Conservation (phyloP, 2,888 invertebrate species). For the Scaptomyza reducta region DNA sequence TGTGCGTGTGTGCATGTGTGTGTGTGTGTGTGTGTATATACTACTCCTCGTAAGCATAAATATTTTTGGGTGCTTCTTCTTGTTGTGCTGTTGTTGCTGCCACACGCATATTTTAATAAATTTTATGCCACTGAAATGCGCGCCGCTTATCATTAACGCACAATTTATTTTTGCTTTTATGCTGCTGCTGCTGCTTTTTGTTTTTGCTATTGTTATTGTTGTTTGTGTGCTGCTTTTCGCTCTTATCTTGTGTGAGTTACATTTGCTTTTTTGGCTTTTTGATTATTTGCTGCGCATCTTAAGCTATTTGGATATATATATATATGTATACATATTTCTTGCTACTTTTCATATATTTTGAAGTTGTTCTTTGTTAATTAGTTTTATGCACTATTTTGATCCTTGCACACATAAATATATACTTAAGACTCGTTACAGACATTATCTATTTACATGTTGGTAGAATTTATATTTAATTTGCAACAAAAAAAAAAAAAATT, state of each 20-base stretch:
- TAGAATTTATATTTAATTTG: constrained; percentile 75
- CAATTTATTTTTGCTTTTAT: constrained; percentile 81
- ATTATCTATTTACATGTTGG: constrained; percentile 75
- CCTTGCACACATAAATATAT: constrained; percentile 15
- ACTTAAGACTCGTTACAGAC: constrained; percentile 36
- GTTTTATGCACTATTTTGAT: constrained; percentile 58
- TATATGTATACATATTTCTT: constrained; percentile 13
- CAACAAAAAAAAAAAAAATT: constrained; percentile 22
- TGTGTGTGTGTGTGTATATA: constrained; percentile 6
- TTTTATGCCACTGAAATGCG: constrained; percentile 77
- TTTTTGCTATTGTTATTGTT: constrained; percentile 35
- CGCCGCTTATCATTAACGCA: constrained; percentile 81
- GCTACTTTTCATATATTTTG: constrained; percentile 36
- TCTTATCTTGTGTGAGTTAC: constrained; percentile 75
- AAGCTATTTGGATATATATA: constrained; percentile 46
- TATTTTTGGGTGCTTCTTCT: constrained; percentile 48
- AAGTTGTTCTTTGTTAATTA: constrained; percentile 63
- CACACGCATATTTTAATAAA: constrained; percentile 77
- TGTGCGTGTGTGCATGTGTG: neutral
- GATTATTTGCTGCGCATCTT: constrained; percentile 75
- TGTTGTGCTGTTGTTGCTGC: constrained; percentile 16
- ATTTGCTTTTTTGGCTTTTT: constrained; percentile 78
- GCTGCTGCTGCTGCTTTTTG: constrained; percentile 41
- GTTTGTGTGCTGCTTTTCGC: neutral
- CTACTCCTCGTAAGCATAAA: constrained; percentile 59